Evolutionary conservation across 2,113 vertebrate species (phyloP), one percentile per base, ranked within the genome.

Genomic region (Alosa alosa): DNA sequence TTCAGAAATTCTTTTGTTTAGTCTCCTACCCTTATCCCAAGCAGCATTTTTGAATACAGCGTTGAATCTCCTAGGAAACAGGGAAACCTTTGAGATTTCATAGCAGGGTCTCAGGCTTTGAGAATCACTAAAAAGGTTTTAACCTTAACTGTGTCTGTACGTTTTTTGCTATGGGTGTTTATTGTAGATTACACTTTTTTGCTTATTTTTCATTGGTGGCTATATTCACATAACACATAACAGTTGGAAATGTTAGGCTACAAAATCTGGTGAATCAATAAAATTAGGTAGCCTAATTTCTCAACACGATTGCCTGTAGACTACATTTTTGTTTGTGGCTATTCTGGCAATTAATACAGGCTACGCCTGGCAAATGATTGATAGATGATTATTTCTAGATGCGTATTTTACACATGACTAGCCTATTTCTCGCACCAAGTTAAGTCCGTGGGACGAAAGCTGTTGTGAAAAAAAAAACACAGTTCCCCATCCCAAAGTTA

Each of bases 401-500:
- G 11, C 3, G 18, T 78, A 78, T 39, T 39, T 78, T 18, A 0
- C 22, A 64, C n/a, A n/a, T 64, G 20, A 44, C 4, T 44, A 44
- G 41, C 7, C 60, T 64, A 64, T n/a, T 64, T 64, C 20, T 64
- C 20, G 20, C 60, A n/a, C 60, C 60, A 64, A 64, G 22, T 64
- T 7, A 7, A n/a, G 22, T 25, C 47, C 1, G 20, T 60, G 55
- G 4, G 18, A 60, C 18, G 0, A 60, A 18, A 60, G 7, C 72
- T 78, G 13, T 11, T 78, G 25, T 39, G 10, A 17, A 15, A 39
- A 36, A 17, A 75, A 78, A 68, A 78, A 39, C 22, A 39, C 22
- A 78, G 11, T 17, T 17, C 31, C 72, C 72, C 72, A 78, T 78
- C 72, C 72, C 72, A 78, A 78, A 78, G 72, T 78, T 78, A 78